These are phyloP conservation scores for Cryptosula pallasiana DNA, from an alignment of 2,888 invertebrate genomes.

Conservation along the genomic window DNA sequence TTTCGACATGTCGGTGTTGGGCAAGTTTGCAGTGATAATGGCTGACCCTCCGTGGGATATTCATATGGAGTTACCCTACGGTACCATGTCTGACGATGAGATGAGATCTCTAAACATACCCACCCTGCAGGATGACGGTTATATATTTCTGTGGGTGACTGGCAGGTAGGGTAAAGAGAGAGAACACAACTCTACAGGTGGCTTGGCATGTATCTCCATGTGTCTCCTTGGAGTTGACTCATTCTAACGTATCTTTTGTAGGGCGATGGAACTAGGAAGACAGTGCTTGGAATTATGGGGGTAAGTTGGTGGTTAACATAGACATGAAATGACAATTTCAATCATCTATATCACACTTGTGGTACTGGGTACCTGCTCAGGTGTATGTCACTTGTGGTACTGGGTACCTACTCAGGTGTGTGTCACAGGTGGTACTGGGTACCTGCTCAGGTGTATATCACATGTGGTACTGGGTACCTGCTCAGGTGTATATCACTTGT, in stretches of 20 bases:
- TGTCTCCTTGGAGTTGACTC: background rate
- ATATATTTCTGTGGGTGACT: constrained; percentile 96
- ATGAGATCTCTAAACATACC: constrained; percentile 93
- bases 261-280: constrained; percentile 91
- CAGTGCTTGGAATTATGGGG: constrained; percentile 96
- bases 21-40: constrained; percentile 97
- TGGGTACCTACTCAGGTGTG: too few relatives aligned
- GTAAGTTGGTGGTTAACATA: constrained; percentile 33
- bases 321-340: too few relatives aligned
- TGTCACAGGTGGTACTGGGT: too few relatives aligned
- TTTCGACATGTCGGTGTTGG: constrained; percentile 82
- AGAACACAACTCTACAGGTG: too few relatives aligned
- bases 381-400: too few relatives aligned
- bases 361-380: too few relatives aligned
- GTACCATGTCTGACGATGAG: constrained; percentile 97
- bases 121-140: constrained; percentile 87
- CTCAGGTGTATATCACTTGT: too few relatives aligned
- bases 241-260: too few relatives aligned
- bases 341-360: too few relatives aligned
- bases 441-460: too few relatives aligned
- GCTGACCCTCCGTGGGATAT: constrained; percentile 96
- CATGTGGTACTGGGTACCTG: too few relatives aligned
- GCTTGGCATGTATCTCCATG: too few relatives aligned
- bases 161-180: constrained; percentile 63
- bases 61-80: constrained; percentile 97